Evolutionary conservation across 2,113 vertebrate species (phyloP).

Genomic region (Nannospalax galili): DNA sequence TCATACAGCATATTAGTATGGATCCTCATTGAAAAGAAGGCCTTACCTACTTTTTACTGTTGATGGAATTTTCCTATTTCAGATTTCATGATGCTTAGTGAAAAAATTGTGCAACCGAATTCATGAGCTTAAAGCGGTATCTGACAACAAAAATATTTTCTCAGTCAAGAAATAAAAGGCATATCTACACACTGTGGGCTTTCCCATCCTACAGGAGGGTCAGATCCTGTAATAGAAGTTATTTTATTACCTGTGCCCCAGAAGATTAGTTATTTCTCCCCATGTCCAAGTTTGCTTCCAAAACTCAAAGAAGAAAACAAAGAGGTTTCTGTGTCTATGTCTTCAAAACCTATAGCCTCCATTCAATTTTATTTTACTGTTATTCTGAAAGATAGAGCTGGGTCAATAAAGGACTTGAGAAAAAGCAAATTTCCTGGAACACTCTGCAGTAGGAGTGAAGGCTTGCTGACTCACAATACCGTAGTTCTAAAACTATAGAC

Average conservation of each 20-base stretch:
- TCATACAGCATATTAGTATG: not conserved
- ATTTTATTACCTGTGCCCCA: constrained; percentile 51
- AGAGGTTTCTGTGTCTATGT: constrained; percentile 24
- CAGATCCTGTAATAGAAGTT: constrained; percentile 29
- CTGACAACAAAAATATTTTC: constrained; percentile 12
- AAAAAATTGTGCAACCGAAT: not conserved
- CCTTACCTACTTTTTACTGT: not conserved
- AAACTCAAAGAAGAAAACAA: constrained; percentile 44
- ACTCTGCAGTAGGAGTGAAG: not conserved
- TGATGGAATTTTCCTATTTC: not conserved
- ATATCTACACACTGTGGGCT: not conserved
- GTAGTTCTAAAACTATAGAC: constrained; percentile 53
- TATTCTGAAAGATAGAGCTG: constrained; percentile 58
- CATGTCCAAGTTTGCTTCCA: constrained; percentile 41
- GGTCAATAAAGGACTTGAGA: constrained; percentile 62
- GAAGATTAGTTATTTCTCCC: constrained; percentile 60
- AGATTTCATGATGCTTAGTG: not conserved
- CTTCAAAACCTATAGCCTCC: constrained; percentile 57
- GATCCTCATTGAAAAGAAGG: not conserved
- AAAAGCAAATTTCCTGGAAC: constrained; percentile 65
- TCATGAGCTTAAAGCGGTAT: not conserved
- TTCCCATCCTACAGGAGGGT: not conserved
- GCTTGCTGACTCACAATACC: constrained; percentile 39
- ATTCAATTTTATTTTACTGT: constrained; percentile 77
- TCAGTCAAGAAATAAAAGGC: not conserved